phyloP scores from a whole-genome alignment of 2,113 vertebrate genomes.

The Carettochelys insculpta region DNA sequence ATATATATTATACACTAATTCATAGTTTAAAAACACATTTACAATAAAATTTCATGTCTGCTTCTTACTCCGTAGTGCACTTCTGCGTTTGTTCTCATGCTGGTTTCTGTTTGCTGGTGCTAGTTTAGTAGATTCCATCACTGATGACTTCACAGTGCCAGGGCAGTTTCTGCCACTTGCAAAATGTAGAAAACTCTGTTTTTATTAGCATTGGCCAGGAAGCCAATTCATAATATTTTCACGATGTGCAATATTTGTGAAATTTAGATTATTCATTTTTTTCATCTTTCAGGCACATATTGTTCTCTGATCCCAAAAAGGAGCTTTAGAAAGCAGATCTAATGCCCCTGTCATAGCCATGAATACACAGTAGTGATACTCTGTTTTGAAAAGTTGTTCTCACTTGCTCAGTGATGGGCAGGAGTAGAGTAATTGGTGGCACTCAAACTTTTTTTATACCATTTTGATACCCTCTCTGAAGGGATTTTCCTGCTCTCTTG shows the following conservation, averaged over 20 bases:
- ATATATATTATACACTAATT: conserved; percentile 61
- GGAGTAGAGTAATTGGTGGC: background rate
- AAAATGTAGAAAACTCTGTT: no score
- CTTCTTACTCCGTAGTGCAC: background rate
- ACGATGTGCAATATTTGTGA: background rate
- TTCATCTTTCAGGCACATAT: background rate
- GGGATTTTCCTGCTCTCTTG: background rate
- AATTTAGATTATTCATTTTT: background rate
- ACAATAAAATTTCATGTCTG: background rate
- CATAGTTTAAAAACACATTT: conserved; percentile 50
- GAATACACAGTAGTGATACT: background rate
- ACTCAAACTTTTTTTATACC: background rate
- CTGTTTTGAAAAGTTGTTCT: background rate
- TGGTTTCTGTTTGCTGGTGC: background rate
- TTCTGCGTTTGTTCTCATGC: background rate
- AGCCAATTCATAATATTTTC: background rate
- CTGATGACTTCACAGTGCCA: background rate
- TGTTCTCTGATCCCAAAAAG: background rate
- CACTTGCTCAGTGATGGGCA: background rate
- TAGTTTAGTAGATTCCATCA: background rate
- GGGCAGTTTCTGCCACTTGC: background rate
- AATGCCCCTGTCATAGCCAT: background rate
- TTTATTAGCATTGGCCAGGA: background rate
- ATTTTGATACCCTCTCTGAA: background rate
- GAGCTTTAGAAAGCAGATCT: background rate